These are phyloP conservation scores for Oreocharis arfaki DNA, from an alignment of 2,113 vertebrate species.

Conservation along the genomic window DNA sequence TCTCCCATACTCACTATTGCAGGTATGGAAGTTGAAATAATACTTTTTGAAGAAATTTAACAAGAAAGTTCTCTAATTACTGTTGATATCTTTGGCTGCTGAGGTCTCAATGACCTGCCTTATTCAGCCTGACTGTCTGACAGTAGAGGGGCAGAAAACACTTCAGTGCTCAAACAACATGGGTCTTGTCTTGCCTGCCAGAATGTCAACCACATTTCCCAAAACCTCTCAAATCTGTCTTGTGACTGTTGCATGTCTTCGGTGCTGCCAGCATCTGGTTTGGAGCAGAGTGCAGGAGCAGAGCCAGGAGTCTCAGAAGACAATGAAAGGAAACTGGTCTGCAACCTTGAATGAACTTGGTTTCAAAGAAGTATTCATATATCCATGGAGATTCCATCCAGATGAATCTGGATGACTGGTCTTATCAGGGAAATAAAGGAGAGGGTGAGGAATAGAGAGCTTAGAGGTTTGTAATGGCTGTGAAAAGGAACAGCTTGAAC, in stretches of 20 bases:
- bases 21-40: not conserved
- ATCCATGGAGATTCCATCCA: not conserved
- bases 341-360: conserved; percentile 9
- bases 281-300: not conserved
- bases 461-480: not conserved
- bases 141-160: not conserved
- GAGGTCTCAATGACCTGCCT: not conserved
- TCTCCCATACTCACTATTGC: not conserved
- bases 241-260: not conserved
- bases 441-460: not conserved
- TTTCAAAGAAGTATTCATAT: not conserved
- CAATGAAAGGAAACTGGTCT: conserved; percentile 11
- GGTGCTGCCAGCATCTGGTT: not conserved
- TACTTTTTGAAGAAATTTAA: not conserved
- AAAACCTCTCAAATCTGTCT: not conserved
- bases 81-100: not conserved
- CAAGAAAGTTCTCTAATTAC: not conserved
- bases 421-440: not conserved
- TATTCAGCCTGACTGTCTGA: not conserved
- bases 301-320: conserved; percentile 1
- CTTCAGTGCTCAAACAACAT: not conserved
- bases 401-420: not conserved
- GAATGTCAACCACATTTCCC: not conserved
- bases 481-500: not conserved
- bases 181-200: not conserved